These are phyloP conservation scores for Sinohyriopsis cumingii DNA, from an alignment of 2,888 invertebrate species.

Conservation along the genomic window DNA sequence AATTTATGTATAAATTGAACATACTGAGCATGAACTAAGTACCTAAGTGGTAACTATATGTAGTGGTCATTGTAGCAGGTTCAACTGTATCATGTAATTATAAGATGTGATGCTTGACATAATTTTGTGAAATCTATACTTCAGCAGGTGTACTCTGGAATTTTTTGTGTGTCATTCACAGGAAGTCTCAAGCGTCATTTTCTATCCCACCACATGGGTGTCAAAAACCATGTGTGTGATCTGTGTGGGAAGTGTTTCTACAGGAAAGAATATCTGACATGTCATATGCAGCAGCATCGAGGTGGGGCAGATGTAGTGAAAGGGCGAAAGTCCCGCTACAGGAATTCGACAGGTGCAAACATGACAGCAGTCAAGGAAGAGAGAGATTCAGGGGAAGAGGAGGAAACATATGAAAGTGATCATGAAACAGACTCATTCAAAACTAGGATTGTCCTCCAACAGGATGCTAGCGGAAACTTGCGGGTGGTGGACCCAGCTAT, in stretches of 20 bases:
- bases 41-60: too few species aligned
- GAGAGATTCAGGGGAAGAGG: constrained; percentile 9
- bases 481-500: constrained; percentile 36
- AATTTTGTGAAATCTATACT: too few species aligned
- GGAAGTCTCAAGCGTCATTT: constrained; percentile 59
- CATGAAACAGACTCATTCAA: neutral
- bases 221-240: constrained; percentile 52
- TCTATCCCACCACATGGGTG: constrained; percentile 51
- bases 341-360: neutral
- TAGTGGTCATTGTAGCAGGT: too few species aligned
- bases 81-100: too few species aligned
- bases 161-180: constrained; percentile 13
- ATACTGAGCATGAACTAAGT: too few species aligned
- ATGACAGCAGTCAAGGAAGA: neutral
- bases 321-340: constrained; percentile 14
- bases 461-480: constrained; percentile 35
- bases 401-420: constrained; percentile 2
- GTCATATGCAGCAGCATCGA: constrained; percentile 49
- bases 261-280: constrained; percentile 57
- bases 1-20: too few species aligned
- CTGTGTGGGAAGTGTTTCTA: constrained; percentile 53
- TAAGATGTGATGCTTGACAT: too few species aligned
- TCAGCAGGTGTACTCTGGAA: too few species aligned
- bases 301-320: constrained; percentile 25
- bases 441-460: constrained; percentile 28